A percentile compares a stretch with the other conserved stretches of the same genome.
Evolutionary conservation across 2,113 vertebrate genomes (phyloP).

Genomic region (Mobula hypostoma): DNA sequence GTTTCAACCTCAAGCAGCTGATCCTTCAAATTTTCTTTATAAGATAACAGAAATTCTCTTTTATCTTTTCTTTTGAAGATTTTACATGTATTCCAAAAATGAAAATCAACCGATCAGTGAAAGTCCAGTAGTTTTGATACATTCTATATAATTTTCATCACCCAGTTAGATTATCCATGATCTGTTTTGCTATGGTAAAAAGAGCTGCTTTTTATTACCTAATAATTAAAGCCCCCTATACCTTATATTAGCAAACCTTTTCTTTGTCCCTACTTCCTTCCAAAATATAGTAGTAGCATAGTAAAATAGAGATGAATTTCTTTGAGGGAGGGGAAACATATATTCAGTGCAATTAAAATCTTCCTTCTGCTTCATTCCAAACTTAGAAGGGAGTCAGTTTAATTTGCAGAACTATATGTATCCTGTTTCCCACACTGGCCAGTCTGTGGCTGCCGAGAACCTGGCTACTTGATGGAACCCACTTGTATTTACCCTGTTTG

Average conservation of each 20-base stretch:
- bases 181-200: background rate
- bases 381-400: background rate
- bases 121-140: conserved; percentile 9
- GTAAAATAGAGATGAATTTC: too few species aligned
- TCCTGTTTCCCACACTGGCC: background rate
- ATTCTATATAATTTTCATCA: background rate
- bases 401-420: background rate
- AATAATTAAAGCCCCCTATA: background rate
- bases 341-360: too few species aligned
- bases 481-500: too few species aligned
- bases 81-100: background rate
- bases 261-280: background rate
- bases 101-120: background rate
- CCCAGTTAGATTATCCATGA: background rate
- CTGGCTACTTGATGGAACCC: too few species aligned
- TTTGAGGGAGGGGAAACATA: too few species aligned
- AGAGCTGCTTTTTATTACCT: background rate
- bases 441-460: background rate
- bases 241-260: background rate
- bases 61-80: background rate
- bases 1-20: background rate
- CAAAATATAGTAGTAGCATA: background rate
- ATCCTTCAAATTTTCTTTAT: background rate
- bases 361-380: background rate
- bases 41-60: background rate